Base-by-base conservation (phyloP, 2,888 invertebrate genomes). In the Lepeophtheirus nordmannii region DNA sequence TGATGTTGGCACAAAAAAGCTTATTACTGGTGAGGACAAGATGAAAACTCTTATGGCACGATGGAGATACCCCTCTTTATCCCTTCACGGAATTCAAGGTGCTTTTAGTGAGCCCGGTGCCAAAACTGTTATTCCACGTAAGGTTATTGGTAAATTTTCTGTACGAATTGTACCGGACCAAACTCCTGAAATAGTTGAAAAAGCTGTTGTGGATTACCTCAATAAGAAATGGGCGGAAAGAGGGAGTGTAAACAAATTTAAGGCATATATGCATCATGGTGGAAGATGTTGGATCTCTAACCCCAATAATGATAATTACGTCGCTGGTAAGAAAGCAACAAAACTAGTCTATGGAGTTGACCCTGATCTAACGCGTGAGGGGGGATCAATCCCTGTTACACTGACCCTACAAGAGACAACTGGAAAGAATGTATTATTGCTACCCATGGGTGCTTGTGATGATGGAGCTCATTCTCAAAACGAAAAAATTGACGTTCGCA, bases 391-490 rank as follows among this genome's bases (percentile, higher is more conserved):
- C 76, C 97, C 97, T 1, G 89, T 97, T 68, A 94, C 97, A 62
- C 79, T 97, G 70, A 91, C 91, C 58, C 83, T 98, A 74, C 76
- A 78, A 73, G 76, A 66, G 11, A 40, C 66, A 22, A 66, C 66
- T 14, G 66, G 87, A 0, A 89, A 89, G 75, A 96, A 91, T 78
- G 93, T 96, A 62, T 81, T 98, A 73, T 80, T 98, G 69, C 80
- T 98, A 70, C 97, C 97, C 1, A 87, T 98, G 75, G 97, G 97
- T 62, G 85, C 89, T 67, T 86, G 86, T 67, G 96, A 97, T 77
- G 98, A 98, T 77, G 96, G 96, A 72, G 96, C 97, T 68, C 98
- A 98, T 79, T 94, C 94, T 14, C 92, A 97, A 79, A 97, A 98
- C 79, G 97, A 98, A 79, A 98, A 98, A 77, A 81, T 98, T 71